Base-by-base conservation (phyloP, 2,113 vertebrate genomes). In the Anoplopoma fimbria region DNA sequence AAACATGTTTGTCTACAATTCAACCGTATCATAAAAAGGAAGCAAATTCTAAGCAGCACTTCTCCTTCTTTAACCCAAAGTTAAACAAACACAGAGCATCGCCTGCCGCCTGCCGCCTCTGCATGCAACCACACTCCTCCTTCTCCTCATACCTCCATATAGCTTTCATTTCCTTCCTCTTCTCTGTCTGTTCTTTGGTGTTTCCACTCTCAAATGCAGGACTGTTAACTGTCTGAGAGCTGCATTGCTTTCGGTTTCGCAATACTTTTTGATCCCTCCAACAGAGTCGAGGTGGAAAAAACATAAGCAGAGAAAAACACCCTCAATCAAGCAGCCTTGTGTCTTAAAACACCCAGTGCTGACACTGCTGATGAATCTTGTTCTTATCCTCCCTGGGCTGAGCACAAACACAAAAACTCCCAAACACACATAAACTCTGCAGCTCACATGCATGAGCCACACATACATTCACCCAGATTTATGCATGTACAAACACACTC, bases 41-140 rank as follows among this genome's bases (percentile, higher is more conserved):
- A 72, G 67, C 36, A 61, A 73, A 87, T 51, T 53, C 64, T 49
- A 34, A 79, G 51, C 49, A 82, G 34, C 12, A 29, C 23, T n/a
- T n/a, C n/a, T n/a, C n/a, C n/a, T n/a, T n/a, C n/a, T n/a, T n/a
- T n/a, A n/a, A n/a, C n/a, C n/a, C n/a, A n/a, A n/a, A n/a, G n/a
- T n/a, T n/a, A n/a, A n/a, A n/a, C n/a, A n/a, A n/a, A n/a, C n/a
- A n/a, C n/a, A n/a, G n/a, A n/a, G n/a, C n/a, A n/a, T n/a, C n/a
- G n/a, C n/a, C n/a, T n/a, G n/a, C n/a, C n/a, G 84, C 88, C 83
- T 77, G 83, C 84, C 62, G 76, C 89, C 91, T 80, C 81, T 83
- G 73, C 89, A 87, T 81, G 80, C 49, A 68, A 82, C 84, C 82
- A 65, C 88, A 84, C 87, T 85, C 85, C 78, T 85, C 79, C 75